Conservation (phyloP, 2,113 vertebrate species). For the Calyptomena viridis region DNA sequence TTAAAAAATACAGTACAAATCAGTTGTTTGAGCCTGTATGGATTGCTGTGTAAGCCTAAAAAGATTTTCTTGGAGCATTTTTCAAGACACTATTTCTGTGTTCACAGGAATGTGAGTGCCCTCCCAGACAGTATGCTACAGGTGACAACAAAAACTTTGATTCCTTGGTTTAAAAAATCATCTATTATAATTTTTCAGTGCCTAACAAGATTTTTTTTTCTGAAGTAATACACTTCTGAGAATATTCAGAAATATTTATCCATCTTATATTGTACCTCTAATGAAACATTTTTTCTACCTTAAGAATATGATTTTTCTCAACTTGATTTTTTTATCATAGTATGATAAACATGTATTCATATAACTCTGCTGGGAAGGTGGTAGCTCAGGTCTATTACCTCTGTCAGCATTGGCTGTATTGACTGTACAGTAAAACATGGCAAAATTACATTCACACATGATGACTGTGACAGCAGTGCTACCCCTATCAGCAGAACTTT, state of each 20-base stretch:
- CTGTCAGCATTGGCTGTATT: not conserved
- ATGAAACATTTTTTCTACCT: not conserved
- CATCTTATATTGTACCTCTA: not conserved
- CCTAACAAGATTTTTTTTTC: not conserved
- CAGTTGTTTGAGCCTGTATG: not conserved
- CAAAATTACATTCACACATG: not conserved
- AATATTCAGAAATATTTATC: not conserved
- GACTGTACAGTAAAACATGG: not conserved
- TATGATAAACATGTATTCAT: not conserved
- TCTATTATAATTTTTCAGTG: not conserved
- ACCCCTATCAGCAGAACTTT: not conserved
- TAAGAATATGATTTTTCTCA: not conserved
- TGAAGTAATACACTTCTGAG: not conserved
- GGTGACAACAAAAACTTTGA: not conserved
- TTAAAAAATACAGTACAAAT: not conserved
- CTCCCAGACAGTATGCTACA: not conserved
- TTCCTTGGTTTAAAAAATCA: not conserved
- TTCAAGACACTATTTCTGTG: not conserved
- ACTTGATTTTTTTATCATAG: not conserved
- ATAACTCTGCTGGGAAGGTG: not conserved
- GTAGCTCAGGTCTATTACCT: not conserved
- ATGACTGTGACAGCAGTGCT: not conserved
- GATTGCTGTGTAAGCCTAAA: not conserved
- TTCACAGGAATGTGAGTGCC: not conserved
- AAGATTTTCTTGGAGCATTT: not conserved